Percentiles rank a stretch among this genome's conserved stretches.
Conservation (phyloP, 2,888 invertebrate genomes). For the Hemistola chrysoprasaria region DNA sequence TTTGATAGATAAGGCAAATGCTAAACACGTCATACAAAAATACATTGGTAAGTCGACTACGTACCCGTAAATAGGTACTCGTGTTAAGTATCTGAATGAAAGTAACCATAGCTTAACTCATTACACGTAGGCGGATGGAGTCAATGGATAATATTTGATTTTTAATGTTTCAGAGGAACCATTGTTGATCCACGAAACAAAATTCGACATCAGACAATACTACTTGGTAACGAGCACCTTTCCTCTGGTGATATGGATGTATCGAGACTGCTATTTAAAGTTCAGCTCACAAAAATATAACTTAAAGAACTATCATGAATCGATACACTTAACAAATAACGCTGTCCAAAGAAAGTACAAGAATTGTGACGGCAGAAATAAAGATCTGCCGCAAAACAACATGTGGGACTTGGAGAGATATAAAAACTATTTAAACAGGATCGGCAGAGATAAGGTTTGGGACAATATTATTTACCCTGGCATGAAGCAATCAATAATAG, state of each 20-base stretch:
- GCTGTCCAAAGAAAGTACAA: conserved; percentile 91
- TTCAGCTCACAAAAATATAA: conserved; percentile 93
- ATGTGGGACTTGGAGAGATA: conserved; percentile 93
- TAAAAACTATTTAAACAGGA: conserved; percentile 81
- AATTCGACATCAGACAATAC: conserved; percentile 96
- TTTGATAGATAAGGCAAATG: conserved; percentile 79
- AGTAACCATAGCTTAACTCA: too few species aligned
- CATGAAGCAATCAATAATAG: conserved; percentile 91
- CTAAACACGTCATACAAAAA: conserved; percentile 92
- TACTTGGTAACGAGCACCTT: conserved; percentile 90
- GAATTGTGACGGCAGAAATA: conserved; percentile 75
- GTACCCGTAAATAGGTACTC: background rate
- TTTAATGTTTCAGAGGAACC: conserved; percentile 86
- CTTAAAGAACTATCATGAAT: conserved; percentile 90
- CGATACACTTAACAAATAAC: conserved; percentile 93
- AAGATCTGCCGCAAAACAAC: conserved; percentile 87
- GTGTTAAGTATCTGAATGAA: too few species aligned
- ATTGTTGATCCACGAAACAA: conserved; percentile 90
- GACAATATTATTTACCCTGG: conserved; percentile 90
- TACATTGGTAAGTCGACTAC: conserved; percentile 87
- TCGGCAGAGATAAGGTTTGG: conserved; percentile 85
- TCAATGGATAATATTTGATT: too few species aligned
- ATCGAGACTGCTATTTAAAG: conserved; percentile 91
- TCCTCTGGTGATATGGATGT: conserved; percentile 93
- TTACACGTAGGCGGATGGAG: too few species aligned